Conservation (phyloP, 2,888 invertebrate genomes). For the Taenaris catops region DNA sequence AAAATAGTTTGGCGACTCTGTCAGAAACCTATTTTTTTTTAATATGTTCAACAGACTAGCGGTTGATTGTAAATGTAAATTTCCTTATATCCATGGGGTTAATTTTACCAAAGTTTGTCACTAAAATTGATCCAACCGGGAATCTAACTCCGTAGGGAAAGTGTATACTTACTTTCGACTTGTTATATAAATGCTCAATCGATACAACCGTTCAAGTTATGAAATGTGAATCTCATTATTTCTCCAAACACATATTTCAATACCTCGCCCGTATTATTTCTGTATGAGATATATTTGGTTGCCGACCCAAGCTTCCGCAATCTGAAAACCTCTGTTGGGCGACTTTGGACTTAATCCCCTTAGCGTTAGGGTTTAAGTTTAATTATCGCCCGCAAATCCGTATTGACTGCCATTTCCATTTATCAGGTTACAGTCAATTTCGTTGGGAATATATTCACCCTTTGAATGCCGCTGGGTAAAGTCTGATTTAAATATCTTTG, state of each 20-base stretch:
- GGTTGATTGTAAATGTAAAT: no score
- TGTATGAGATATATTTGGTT: slow-evolving; percentile 25
- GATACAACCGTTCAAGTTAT: not conserved
- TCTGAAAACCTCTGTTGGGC: slow-evolving; percentile 3
- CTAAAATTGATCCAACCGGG: no score
- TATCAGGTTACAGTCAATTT: slow-evolving; percentile 19
- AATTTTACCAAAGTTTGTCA: no score
- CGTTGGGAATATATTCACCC: slow-evolving; percentile 8
- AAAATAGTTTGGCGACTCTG: no score
- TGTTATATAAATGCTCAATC: not conserved
- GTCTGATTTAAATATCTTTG: no score
- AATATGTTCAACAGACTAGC: no score
- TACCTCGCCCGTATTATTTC: slow-evolving; percentile 16
- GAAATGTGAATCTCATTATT: slow-evolving; percentile 20
- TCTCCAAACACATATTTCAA: slow-evolving; percentile 17
- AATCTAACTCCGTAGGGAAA: no score
- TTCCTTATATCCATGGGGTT: no score
- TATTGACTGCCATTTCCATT: slow-evolving; percentile 19
- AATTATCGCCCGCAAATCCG: slow-evolving; percentile 4
- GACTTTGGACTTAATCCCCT: slow-evolving; percentile 13
- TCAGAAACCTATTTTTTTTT: no score
- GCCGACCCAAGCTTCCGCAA: slow-evolving; percentile 24
- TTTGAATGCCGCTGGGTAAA: slow-evolving; percentile 1
- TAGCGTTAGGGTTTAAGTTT: slow-evolving; percentile 8
- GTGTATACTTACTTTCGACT: no score